phyloP scores from a whole-genome alignment of 2,113 vertebrate genomes.

The Phyllopteryx taeniolatus region DNA sequence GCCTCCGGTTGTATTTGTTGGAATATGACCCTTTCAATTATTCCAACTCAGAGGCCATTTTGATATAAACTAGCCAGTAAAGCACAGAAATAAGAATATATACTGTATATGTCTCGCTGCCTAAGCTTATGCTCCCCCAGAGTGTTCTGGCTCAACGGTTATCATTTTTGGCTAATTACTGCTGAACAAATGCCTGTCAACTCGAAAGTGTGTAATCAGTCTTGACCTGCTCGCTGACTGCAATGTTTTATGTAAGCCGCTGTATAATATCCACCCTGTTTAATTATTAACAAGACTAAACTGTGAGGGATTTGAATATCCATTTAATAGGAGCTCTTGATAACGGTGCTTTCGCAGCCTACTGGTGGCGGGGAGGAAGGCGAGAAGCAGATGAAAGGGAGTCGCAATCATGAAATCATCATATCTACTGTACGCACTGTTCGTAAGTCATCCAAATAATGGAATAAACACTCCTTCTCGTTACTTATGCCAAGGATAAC shows the following conservation, averaged over 20 bases:
- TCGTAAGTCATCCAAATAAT: not conserved
- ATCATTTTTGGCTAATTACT: conserved; percentile 92
- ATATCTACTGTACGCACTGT: not conserved
- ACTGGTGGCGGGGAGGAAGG: not conserved
- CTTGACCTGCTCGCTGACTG: conserved; percentile 90
- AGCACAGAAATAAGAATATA: not conserved
- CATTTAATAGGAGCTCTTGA: conserved; percentile 42
- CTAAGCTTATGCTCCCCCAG: not conserved
- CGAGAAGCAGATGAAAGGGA: not conserved
- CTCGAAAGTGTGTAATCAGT: conserved; percentile 87
- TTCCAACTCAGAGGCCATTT: conserved; percentile 12
- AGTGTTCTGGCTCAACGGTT: conserved; percentile 67
- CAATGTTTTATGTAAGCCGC: conserved; percentile 83
- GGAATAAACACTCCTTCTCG: not conserved
- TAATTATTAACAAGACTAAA: conserved; percentile 84
- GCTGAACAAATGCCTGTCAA: conserved; percentile 88
- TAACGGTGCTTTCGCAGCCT: not conserved
- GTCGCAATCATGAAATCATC: not conserved
- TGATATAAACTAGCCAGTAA: not conserved
- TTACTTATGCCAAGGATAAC: no score
- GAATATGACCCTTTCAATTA: not conserved
- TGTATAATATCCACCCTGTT: conserved; percentile 80
- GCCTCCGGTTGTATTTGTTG: conserved; percentile 17
- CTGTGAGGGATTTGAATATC: conserved; percentile 61
- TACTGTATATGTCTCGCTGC: conserved; percentile 24